These are phyloP conservation scores for Danaus plexippus DNA, from an alignment of 1,140 invertebrate genomes.

Conservation along the genomic window DNA sequence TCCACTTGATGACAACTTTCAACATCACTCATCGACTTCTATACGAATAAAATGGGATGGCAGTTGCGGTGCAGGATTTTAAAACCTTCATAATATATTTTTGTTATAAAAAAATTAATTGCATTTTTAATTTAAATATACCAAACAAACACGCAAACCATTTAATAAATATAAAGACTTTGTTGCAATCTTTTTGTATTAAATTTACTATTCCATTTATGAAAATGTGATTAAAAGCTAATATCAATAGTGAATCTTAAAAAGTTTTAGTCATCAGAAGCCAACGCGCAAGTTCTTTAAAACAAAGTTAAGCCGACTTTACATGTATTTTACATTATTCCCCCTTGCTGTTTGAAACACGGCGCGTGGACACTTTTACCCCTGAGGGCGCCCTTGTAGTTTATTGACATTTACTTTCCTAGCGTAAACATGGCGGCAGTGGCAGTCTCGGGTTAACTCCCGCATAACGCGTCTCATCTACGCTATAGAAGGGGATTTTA, in stretches of 20 bases:
- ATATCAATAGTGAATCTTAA: slow-evolving; percentile 5
- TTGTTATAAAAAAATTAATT: too few species aligned
- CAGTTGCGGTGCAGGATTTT: too few species aligned
- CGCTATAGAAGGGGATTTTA: slow-evolving; percentile 25
- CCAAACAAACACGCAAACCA: too few species aligned
- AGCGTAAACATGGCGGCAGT: slow-evolving; percentile 52
- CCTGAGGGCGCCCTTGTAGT: slow-evolving; percentile 48
- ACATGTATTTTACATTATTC: slow-evolving; percentile 55
- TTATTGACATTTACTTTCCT: slow-evolving; percentile 69
- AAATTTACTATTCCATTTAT: too few species aligned
- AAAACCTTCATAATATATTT: too few species aligned
- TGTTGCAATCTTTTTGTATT: too few species aligned
- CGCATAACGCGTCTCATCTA: slow-evolving; percentile 33
- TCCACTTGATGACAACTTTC: too few species aligned
- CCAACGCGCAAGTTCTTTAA: slow-evolving; percentile 4
- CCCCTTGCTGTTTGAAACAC: slow-evolving; percentile 33
- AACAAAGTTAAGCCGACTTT: slow-evolving; percentile 22
- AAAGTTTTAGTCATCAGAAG: slow-evolving; percentile 8
- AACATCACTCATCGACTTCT: too few species aligned
- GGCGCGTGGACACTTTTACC: slow-evolving; percentile 47
- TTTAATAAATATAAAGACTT: too few species aligned
- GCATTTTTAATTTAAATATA: too few species aligned
- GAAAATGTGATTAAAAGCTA: too few species aligned
- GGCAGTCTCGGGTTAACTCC: slow-evolving; percentile 38
- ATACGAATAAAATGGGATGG: too few species aligned